Conservation (phyloP, 2,797 vertebrate species). For the Fistularia commersonii region DNA sequence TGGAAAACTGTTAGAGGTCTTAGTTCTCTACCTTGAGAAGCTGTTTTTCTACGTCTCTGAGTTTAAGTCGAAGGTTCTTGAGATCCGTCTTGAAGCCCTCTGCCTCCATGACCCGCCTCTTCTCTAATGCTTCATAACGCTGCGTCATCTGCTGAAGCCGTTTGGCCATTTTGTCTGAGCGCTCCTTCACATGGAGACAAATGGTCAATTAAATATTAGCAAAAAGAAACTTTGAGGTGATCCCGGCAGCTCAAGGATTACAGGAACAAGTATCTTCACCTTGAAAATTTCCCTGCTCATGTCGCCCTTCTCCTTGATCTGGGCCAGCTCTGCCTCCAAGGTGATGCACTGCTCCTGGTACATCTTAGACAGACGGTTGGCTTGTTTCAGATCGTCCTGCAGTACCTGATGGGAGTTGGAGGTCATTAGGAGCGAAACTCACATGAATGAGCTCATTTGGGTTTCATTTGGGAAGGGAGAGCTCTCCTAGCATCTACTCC, state of each 20-base stretch:
- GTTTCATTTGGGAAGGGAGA: no score
- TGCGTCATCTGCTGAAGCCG: constrained; percentile 89
- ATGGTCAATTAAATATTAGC: not conserved
- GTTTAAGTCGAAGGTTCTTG: constrained; percentile 85
- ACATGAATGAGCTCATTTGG: no score
- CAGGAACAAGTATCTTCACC: constrained; percentile 55
- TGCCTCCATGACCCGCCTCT: constrained; percentile 86
- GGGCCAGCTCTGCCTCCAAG: constrained; percentile 86
- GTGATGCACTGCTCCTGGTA: constrained; percentile 90
- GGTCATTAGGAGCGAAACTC: no score
- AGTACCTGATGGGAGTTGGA: constrained; percentile 66
- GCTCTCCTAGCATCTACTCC: no score
- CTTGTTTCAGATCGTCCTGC: constrained; percentile 85
- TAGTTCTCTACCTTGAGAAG: constrained; percentile 82
- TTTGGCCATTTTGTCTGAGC: constrained; percentile 86
- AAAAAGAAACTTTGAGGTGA: not conserved
- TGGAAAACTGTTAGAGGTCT: no score
- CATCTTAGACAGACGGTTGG: constrained; percentile 85
- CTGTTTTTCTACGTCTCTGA: constrained; percentile 89
- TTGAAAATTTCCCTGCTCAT: constrained; percentile 87
- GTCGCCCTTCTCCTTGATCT: constrained; percentile 86
- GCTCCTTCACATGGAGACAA: constrained; percentile 74
- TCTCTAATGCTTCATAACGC: constrained; percentile 90
- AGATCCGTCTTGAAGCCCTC: constrained; percentile 94
- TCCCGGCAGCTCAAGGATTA: no score